These are phyloP conservation scores for Meandrusa payeni DNA, from an alignment of 2,888 invertebrate species.

Conservation along the genomic window DNA sequence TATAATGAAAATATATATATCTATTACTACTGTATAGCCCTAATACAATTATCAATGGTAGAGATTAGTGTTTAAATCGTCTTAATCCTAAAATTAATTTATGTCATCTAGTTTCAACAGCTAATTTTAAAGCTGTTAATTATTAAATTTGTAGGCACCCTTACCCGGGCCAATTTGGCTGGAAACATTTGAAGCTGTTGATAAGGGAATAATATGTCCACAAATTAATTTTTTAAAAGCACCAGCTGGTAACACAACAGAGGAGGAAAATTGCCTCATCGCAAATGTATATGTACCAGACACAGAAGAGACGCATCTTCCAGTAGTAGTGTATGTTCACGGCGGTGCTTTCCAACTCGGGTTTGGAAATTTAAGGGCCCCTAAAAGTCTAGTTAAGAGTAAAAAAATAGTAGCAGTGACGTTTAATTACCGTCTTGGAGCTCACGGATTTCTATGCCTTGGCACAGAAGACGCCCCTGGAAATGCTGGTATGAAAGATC, in stretches of 20 bases:
- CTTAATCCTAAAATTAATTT: too few species aligned
- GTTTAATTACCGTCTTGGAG: slow-evolving; percentile 53
- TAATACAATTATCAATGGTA: too few species aligned
- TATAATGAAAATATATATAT: too few species aligned
- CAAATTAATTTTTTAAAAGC: slow-evolving; percentile 21
- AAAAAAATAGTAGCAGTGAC: slow-evolving; percentile 45
- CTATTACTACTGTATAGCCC: too few species aligned
- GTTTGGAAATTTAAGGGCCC: slow-evolving; percentile 38
- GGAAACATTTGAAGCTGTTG: slow-evolving; percentile 31
- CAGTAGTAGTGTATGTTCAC: slow-evolving; percentile 63
- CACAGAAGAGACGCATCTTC: slow-evolving; percentile 32
- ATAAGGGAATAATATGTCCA: slow-evolving; percentile 32
- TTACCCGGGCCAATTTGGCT: slow-evolving; percentile 34
- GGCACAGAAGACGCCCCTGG: slow-evolving; percentile 41
- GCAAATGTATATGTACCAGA: slow-evolving; percentile 39
- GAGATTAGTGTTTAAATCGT: too few species aligned
- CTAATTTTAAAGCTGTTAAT: too few species aligned
- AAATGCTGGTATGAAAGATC: slow-evolving; percentile 46
- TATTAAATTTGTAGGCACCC: slow-evolving; percentile 36
- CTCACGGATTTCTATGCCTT: slow-evolving; percentile 37
- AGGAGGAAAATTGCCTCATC: slow-evolving; percentile 38
- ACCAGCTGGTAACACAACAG: slow-evolving; percentile 18
- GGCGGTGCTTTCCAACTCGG: slow-evolving; percentile 62
- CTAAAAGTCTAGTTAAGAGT: slow-evolving; percentile 36
- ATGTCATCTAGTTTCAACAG: too few species aligned